phyloP scores from a whole-genome alignment of 1,140 invertebrate species.

The Mesaphorura yosii region DNA sequence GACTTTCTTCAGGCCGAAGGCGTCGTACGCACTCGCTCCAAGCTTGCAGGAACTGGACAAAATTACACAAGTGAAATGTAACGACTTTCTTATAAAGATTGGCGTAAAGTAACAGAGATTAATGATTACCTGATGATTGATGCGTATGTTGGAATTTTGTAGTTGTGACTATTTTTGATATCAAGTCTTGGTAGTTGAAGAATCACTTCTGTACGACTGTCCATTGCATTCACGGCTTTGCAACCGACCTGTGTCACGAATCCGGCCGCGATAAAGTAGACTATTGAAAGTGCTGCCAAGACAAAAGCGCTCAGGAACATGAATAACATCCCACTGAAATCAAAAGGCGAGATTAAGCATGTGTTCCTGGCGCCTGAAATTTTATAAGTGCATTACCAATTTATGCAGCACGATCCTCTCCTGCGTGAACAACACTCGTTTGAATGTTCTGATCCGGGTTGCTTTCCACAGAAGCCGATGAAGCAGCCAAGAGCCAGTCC shows the following conservation, averaged over 20 bases:
- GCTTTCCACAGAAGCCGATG: conserved; percentile 28
- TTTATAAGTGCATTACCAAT: conserved; percentile 14
- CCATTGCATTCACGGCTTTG: conserved; percentile 18
- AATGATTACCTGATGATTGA: conserved; percentile 15
- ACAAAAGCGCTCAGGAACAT: conserved; percentile 17
- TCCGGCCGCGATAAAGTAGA: conserved; percentile 19
- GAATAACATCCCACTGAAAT: conserved; percentile 23
- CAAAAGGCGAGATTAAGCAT: background rate
- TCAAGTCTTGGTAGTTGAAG: conserved; percentile 17
- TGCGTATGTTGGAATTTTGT: conserved; percentile 18
- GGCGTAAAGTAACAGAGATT: no score
- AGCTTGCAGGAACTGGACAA: conserved; percentile 11
- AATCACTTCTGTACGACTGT: conserved; percentile 24
- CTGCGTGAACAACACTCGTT: conserved; percentile 27
- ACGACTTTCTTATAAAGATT: no score
- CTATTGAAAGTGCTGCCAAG: conserved; percentile 10
- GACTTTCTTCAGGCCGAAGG: conserved; percentile 16
- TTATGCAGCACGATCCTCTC: conserved; percentile 23
- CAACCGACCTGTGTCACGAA: conserved; percentile 20
- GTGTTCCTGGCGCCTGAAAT: no score
- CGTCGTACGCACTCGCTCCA: conserved; percentile 17
- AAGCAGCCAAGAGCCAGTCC: conserved; percentile 25
- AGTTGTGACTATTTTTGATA: conserved; percentile 15
- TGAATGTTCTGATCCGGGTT: conserved; percentile 26
- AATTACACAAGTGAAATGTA: no score